Evolutionary conservation across 1,140 invertebrate genomes (phyloP).

Genomic region (Akabosia matsudoensis): DNA sequence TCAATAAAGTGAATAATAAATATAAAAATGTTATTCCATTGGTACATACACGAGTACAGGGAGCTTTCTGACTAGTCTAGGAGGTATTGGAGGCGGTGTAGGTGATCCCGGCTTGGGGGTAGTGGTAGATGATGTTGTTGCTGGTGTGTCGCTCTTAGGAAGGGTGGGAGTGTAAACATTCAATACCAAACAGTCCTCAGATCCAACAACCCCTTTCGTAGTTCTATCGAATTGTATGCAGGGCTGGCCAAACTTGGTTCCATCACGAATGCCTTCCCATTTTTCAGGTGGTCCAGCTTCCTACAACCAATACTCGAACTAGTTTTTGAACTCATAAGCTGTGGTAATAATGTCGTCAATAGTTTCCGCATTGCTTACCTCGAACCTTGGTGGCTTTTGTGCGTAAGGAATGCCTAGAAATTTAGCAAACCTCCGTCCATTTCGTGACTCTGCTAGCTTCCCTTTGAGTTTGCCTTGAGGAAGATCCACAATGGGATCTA

Average conservation of each 20-base stretch:
- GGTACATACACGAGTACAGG: not conserved
- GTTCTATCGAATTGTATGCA: constrained; percentile 16
- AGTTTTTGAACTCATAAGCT: not conserved
- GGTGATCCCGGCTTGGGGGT: not conserved
- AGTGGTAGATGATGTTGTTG: not conserved
- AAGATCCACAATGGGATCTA: constrained; percentile 12
- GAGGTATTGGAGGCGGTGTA: not conserved
- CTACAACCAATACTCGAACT: not conserved
- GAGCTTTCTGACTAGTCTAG: not conserved
- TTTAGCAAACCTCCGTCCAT: not conserved
- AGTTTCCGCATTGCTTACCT: constrained; percentile 12
- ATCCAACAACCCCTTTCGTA: not conserved
- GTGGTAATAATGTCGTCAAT: not conserved
- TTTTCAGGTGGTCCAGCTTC: constrained; percentile 23
- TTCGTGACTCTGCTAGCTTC: constrained; percentile 9
- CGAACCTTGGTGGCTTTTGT: constrained; percentile 15
- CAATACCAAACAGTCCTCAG: constrained; percentile 7
- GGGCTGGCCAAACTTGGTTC: constrained; percentile 1
- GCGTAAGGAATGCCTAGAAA: constrained; percentile 13
- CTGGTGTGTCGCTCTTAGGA: not conserved
- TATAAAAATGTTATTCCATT: not conserved
- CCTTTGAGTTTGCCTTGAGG: constrained; percentile 34
- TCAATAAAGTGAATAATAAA: constrained; percentile 1
- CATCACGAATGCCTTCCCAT: constrained; percentile 25
- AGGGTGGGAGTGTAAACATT: constrained; percentile 23